Percentiles rank a stretch among this genome's conserved stretches.
Conservation (phyloP, 2,113 vertebrate species). For the Chlorodrepanis virens region DNA sequence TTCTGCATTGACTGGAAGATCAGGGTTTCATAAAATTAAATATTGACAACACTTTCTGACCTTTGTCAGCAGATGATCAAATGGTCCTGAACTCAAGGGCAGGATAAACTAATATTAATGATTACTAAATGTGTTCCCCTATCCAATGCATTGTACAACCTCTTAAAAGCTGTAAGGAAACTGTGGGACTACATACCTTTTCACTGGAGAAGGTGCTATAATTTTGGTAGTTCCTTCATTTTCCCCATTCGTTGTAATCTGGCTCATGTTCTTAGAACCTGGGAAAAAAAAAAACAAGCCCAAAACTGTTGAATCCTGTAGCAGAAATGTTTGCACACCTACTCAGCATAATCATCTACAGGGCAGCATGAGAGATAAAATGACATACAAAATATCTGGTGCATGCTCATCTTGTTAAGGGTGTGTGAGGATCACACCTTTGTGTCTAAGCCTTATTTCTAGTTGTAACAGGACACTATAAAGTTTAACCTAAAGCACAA, state of each 20-base stretch:
- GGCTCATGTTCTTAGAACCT: slow-evolving; percentile 73
- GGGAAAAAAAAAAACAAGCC: neutral
- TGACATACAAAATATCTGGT: neutral
- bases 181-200: slow-evolving; percentile 68
- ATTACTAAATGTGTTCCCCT: neutral
- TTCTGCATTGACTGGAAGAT: neutral
- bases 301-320: neutral
- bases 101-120: neutral
- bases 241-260: slow-evolving; percentile 66
- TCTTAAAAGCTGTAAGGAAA: neutral
- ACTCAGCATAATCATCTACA: neutral
- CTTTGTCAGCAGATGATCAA: neutral
- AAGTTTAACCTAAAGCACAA: neutral
- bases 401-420: neutral
- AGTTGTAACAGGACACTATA: neutral
- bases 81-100: neutral
- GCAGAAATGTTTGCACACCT: neutral
- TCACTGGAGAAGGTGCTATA: slow-evolving; percentile 77
- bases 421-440: neutral
- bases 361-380: neutral
- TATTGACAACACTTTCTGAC: neutral
- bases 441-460: neutral
- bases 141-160: neutral
- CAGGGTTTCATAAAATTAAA: neutral
- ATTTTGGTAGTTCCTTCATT: slow-evolving; percentile 78